These are phyloP conservation scores for Drosophila seclusa DNA, from an alignment of 2,888 invertebrate species.

Conservation along the genomic window DNA sequence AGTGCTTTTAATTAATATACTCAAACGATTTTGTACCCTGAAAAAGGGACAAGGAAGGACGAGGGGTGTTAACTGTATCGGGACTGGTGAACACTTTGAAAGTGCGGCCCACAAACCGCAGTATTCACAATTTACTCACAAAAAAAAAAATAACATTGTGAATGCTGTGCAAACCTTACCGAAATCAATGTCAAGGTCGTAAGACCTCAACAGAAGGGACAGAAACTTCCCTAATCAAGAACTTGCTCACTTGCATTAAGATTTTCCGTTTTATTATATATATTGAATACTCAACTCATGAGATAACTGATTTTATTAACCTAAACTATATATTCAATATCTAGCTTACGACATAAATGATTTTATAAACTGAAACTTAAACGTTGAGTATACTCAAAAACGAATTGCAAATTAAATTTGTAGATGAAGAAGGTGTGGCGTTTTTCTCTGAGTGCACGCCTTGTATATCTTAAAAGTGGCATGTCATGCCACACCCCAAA, in stretches of 20 bases:
- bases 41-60: background rate
- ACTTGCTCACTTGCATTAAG: background rate
- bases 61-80: conserved; percentile 39
- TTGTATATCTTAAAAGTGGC: conserved; percentile 62
- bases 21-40: conserved; percentile 70
- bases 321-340: background rate
- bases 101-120: conserved; percentile 50
- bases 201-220: background rate
- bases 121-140: conserved; percentile 30
- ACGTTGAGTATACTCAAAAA: background rate
- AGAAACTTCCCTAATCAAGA: background rate
- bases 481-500: conserved; percentile 13
- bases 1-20: conserved; percentile 78
- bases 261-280: background rate
- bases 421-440: background rate
- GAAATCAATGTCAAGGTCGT: background rate
- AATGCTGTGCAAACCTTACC: background rate
- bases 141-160: background rate
- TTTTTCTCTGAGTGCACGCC: background rate
- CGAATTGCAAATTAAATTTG: background rate
- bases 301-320: background rate
- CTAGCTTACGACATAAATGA: background rate
- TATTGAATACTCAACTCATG: too few species aligned
- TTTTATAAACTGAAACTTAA: background rate
- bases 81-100: conserved; percentile 23